A percentile compares a stretch with the other conserved stretches of the same genome.
phyloP scores from a whole-genome alignment of 2,797 vertebrate species.

The Cirrhinus mrigala region DNA sequence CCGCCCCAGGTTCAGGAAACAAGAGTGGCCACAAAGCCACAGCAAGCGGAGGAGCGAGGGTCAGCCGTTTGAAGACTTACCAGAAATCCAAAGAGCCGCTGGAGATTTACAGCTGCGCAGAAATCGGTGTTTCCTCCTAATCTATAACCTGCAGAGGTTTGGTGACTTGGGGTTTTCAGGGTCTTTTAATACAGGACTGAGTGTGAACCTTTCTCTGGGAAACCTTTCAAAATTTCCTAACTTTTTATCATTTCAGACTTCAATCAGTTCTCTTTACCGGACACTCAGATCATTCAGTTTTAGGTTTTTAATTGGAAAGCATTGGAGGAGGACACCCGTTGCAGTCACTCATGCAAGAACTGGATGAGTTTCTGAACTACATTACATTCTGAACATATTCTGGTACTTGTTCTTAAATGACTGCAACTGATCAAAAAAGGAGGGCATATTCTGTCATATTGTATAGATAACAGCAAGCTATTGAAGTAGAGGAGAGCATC shows the following conservation, averaged over 20 bases:
- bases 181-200: neutral
- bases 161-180: neutral
- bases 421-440: neutral
- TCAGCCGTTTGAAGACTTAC: slow-evolving; percentile 57
- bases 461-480: slow-evolving; percentile 20
- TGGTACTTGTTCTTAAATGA: neutral
- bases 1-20: slow-evolving; percentile 74
- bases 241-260: neutral
- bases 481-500: slow-evolving; percentile 27
- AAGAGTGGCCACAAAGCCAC: slow-evolving; percentile 59
- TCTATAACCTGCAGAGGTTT: slow-evolving; percentile 23
- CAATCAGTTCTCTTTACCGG: neutral
- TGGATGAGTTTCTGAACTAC: neutral
- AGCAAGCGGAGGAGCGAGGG: slow-evolving; percentile 51
- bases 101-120: slow-evolving; percentile 41
- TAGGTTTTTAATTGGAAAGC: neutral
- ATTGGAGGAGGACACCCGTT: neutral
- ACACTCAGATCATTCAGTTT: neutral
- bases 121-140: slow-evolving; percentile 27
- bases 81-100: slow-evolving; percentile 50
- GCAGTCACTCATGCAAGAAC: neutral
- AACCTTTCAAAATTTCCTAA: neutral
- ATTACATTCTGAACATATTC: neutral
- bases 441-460: slow-evolving; percentile 17
- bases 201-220: neutral